Conservation (phyloP, 2,888 invertebrate species). For the Galerucella calmariensis region DNA sequence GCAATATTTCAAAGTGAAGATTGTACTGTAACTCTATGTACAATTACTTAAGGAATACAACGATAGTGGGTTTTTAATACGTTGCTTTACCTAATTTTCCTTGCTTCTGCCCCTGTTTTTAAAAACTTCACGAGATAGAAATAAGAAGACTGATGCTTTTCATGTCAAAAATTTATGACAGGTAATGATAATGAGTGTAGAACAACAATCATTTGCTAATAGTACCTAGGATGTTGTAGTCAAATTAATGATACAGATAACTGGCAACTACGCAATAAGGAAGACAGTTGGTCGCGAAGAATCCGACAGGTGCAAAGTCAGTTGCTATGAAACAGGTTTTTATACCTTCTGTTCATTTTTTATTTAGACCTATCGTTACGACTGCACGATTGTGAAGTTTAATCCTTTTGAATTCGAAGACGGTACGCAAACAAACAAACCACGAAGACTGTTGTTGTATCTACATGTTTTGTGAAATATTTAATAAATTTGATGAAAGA, state of each 20-base stretch:
- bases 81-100: too few relatives aligned
- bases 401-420: neutral
- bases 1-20: too few relatives aligned
- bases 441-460: neutral
- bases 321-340: constrained; percentile 53
- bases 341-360: constrained; percentile 48
- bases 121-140: too few relatives aligned
- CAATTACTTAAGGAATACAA: too few relatives aligned
- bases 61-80: too few relatives aligned
- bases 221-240: neutral
- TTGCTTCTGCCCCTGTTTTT: too few relatives aligned
- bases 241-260: constrained; percentile 16
- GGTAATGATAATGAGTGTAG: too few relatives aligned
- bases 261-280: constrained; percentile 46
- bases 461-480: neutral
- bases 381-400: neutral
- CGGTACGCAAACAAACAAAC: neutral
- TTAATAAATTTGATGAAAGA: neutral
- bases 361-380: constrained; percentile 18
- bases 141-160: too few relatives aligned
- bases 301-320: constrained; percentile 54
- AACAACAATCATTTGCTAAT: neutral
- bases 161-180: too few relatives aligned
- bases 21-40: too few relatives aligned
- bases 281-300: constrained; percentile 53